Conservation (phyloP, 2,797 vertebrate species). For the Peromyscus attwateri region DNA sequence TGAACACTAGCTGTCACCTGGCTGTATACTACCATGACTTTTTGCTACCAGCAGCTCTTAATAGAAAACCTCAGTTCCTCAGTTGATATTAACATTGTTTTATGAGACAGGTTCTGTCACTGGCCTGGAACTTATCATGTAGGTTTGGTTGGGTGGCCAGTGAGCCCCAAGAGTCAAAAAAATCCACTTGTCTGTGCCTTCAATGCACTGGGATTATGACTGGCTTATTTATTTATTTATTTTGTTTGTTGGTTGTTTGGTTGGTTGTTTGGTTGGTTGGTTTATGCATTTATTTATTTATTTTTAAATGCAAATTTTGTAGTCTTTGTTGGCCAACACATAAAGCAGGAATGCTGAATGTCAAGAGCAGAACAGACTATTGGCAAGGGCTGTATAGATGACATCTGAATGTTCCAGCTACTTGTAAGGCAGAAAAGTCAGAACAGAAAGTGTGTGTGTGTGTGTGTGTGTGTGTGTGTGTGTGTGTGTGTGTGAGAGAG, state of each 20-base stretch:
- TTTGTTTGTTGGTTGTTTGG: too few relatives aligned
- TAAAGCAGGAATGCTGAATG: neutral
- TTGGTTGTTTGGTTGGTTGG: too few relatives aligned
- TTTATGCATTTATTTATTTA: neutral
- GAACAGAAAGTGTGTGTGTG: neutral
- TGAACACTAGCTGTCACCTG: too few relatives aligned
- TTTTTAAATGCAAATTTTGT: neutral
- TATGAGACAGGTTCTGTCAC: neutral
- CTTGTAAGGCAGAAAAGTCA: fast-evolving
- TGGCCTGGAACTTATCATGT: neutral
- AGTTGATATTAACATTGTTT: neutral
- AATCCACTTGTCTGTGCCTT: neutral
- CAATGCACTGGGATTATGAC: neutral
- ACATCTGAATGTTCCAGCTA: neutral
- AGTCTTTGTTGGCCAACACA: neutral
- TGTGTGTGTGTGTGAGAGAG: too few relatives aligned
- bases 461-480: too few relatives aligned
- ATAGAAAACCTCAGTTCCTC: neutral
- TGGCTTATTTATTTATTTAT: neutral
- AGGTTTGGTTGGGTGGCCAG: neutral
- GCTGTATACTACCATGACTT: too few relatives aligned
- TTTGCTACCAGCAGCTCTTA: too few relatives aligned
- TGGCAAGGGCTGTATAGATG: neutral
- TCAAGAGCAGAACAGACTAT: too few relatives aligned
- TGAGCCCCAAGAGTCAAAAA: neutral